phyloP scores from a whole-genome alignment of 2,888 invertebrate species.

The Priocnemis perturbator region DNA sequence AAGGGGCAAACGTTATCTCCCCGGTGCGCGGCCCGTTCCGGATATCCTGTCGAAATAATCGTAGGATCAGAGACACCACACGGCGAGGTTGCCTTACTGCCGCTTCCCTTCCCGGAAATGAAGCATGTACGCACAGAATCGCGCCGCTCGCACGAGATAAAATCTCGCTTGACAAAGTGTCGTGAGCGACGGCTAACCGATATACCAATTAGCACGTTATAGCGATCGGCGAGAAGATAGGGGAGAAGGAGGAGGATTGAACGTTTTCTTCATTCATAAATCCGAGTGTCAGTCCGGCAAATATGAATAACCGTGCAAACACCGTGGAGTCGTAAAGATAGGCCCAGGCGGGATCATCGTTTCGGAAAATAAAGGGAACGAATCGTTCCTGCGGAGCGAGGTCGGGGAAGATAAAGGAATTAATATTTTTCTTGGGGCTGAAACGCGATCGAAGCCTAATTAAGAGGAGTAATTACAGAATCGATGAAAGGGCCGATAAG shows the following conservation, averaged over 20 bases:
- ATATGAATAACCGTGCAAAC: conserved; percentile 20
- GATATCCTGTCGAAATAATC: conserved; percentile 69
- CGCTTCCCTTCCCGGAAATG: conserved; percentile 51
- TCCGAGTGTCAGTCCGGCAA: background rate
- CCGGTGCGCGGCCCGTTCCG: conserved; percentile 60
- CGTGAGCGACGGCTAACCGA: conserved; percentile 34
- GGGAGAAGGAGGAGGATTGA: no score
- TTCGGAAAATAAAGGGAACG: no score
- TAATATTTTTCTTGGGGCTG: conserved; percentile 20
- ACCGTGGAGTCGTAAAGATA: conserved; percentile 25
- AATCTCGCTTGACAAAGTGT: conserved; percentile 57
- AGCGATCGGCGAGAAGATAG: conserved; percentile 28
- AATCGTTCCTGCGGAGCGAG: no score
- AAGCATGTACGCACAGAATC: conserved; percentile 38
- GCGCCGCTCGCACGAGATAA: conserved; percentile 53
- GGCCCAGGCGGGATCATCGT: background rate
- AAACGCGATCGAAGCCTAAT: conserved; percentile 22
- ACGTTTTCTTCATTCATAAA: no score
- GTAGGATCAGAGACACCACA: conserved; percentile 57
- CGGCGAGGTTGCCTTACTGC: conserved; percentile 16
- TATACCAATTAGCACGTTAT: conserved; percentile 52
- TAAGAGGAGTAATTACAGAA: conserved; percentile 40
- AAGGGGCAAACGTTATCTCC: conserved; percentile 48
- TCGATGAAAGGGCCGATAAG: conserved; percentile 24
- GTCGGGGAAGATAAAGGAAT: conserved; percentile 22